These are phyloP conservation scores for Pammene aurita DNA, from an alignment of 2,888 invertebrate species.

Conservation along the genomic window DNA sequence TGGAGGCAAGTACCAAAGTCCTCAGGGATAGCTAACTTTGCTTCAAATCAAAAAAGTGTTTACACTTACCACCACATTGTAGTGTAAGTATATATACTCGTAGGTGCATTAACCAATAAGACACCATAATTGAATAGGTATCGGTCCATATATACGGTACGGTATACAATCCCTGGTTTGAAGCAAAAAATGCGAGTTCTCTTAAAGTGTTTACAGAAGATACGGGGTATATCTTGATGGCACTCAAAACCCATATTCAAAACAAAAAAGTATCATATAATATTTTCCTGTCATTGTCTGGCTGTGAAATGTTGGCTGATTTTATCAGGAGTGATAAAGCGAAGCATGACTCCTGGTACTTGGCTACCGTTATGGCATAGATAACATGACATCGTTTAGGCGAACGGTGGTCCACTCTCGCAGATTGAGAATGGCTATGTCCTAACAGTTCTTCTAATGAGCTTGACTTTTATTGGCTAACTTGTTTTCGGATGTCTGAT, in stretches of 20 bases:
- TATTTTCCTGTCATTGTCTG: conserved; percentile 18
- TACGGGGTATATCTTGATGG: no score
- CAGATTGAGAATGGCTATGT: conserved; percentile 47
- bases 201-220: no score
- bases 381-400: conserved; percentile 69
- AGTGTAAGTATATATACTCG: no score
- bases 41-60: no score
- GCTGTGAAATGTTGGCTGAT: conserved; percentile 39
- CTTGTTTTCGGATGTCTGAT: conserved; percentile 10
- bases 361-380: conserved; percentile 72
- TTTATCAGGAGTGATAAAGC: conserved; percentile 58
- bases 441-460: conserved; percentile 42
- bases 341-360: conserved; percentile 52
- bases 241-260: background rate
- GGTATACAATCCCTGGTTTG: no score
- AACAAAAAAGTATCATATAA: background rate
- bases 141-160: no score
- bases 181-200: no score
- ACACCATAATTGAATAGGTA: no score
- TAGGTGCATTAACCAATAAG: no score
- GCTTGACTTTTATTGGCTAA: conserved; percentile 17
- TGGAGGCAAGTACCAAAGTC: no score
- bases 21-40: no score
- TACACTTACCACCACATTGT: no score
- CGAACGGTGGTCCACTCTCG: conserved; percentile 49